Evolutionary conservation across 2,113 vertebrate genomes (phyloP).

Genomic region (Paralichthys olivaceus): DNA sequence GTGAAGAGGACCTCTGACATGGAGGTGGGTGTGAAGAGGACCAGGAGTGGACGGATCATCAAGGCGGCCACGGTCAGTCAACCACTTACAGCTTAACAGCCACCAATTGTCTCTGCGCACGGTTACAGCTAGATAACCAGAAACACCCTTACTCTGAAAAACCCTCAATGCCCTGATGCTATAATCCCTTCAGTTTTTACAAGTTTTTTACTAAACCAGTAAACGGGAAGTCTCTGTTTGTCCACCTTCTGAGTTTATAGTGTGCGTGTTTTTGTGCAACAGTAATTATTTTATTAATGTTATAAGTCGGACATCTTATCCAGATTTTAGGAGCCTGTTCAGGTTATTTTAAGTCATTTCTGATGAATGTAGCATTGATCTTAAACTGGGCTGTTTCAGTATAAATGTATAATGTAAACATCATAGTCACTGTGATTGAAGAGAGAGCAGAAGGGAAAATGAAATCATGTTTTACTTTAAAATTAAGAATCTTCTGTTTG

Average conservation of each 20-base stretch:
- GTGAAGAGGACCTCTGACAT: constrained; percentile 82
- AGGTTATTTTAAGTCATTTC: background rate
- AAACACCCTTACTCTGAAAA: background rate
- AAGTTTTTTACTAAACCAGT: background rate
- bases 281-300: background rate
- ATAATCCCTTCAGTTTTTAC: background rate
- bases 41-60: constrained; percentile 85
- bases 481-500: background rate
- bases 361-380: background rate
- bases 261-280: background rate
- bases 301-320: background rate
- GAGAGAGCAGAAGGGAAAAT: background rate
- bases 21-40: constrained; percentile 83
- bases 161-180: background rate
- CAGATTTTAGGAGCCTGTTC: background rate
- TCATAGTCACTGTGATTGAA: too few relatives aligned
- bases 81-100: constrained; percentile 6
- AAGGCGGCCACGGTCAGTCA: constrained; percentile 59
- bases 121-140: background rate
- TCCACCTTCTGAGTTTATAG: too few relatives aligned
- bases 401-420: background rate
- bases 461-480: background rate
- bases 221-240: background rate
- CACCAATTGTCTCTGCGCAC: accelerated
- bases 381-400: background rate